Conservation (phyloP, 2,888 invertebrate genomes). For the Crioceris asparagi region DNA sequence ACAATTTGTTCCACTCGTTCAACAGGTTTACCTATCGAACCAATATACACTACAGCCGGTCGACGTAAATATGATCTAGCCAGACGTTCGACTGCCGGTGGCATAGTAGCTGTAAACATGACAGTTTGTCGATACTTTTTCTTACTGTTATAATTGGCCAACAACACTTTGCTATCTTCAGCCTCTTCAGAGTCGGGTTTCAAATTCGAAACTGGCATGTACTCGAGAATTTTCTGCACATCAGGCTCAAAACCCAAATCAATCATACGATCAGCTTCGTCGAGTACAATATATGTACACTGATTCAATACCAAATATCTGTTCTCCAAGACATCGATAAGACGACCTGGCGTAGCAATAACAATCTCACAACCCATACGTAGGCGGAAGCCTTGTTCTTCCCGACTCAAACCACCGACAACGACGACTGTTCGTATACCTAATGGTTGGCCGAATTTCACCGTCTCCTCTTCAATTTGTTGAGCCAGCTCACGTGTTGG, state of each 20-base stretch:
- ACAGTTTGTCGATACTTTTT: constrained; percentile 98
- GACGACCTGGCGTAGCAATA: constrained; percentile 98
- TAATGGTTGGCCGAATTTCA: constrained; percentile 89
- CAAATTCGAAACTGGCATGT: constrained; percentile 94
- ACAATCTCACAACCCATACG: constrained; percentile 98
- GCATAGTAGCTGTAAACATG: constrained; percentile 99
- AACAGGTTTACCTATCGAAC: constrained; percentile 89
- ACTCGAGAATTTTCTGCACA: constrained; percentile 95
- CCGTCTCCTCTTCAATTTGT: constrained; percentile 98
- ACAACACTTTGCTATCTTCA: constrained; percentile 66
- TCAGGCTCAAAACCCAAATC: constrained; percentile 97
- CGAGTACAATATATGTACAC: constrained; percentile 94
- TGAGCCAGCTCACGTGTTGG: constrained; percentile 99
- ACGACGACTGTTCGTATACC: constrained; percentile 90
- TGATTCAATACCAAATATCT: constrained; percentile 86
- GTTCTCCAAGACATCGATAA: constrained; percentile 97
- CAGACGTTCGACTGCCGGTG: constrained; percentile 91
- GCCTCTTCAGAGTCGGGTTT: constrained; percentile 98
- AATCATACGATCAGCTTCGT: constrained; percentile 99
- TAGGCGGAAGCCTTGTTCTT: constrained; percentile 95
- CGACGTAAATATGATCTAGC: constrained; percentile 89
- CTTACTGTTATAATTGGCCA: constrained; percentile 90
- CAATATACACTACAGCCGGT: constrained; percentile 94
- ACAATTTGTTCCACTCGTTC: constrained; percentile 97
- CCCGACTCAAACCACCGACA: constrained; percentile 95